Evolutionary conservation across 2,888 invertebrate species (phyloP), one percentile per base, ranked within the genome.

Genomic region (Nomada flava): DNA sequence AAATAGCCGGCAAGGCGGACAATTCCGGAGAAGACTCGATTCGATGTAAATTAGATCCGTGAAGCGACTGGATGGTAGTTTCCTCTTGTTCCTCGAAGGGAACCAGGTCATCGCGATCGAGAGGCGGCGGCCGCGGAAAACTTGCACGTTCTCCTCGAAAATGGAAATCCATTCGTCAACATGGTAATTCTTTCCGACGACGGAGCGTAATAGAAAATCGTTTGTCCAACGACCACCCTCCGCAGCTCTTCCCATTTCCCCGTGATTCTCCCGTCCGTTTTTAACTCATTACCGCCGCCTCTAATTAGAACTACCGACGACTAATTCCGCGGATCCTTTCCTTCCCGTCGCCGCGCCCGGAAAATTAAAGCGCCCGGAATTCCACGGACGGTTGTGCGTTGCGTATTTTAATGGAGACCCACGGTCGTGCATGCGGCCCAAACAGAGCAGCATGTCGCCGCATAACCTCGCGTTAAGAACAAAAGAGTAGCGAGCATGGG

Each of bases 81-180:
- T 36, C 36, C 36, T 36, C 36, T 36, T 36, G 7, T 5, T 36
- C 36, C 36, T 36, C 36, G 36, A 36, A 36, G 36, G 9, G 20
- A 9, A 36, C 36, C 36, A 7, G 36, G 7, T 7, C 36, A 7
- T 50, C 13, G 57, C 26, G 11, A 23, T 57, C 26, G 53, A 20
- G 53, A 53, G n/a, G 9, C 20, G 53, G 26, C 20, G 57, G 29
- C 50, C 10, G 42, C 47, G 55, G 60, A 65, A 50, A 60, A 52
- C 36, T 26, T 11, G 23, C 53, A 60, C 64, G 44, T 18, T 15
- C 18, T 26, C n/a, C 76, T 55, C 59, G 69, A 73, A 76, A 82
- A 82, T 82, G 82, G 72, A 76, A 82, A 82, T 72, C 82, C 82
- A 78, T 83, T 82, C 77, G 57, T 84, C 75, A 71, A 81, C 76